Conservation (phyloP, 2,797 vertebrate species). For the Pteropus rufus region DNA sequence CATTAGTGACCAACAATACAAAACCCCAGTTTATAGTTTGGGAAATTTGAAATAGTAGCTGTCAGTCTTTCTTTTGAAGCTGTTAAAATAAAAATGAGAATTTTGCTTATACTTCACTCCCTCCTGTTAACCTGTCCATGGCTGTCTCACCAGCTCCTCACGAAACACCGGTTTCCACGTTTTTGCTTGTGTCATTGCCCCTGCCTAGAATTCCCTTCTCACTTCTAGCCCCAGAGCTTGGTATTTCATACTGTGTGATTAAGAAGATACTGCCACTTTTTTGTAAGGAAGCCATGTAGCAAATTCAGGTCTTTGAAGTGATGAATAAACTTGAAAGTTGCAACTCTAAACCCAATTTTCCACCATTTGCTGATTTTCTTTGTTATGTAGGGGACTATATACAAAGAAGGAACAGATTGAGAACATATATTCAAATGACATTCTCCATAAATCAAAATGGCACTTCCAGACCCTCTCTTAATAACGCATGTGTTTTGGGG, state of each 20-base stretch:
- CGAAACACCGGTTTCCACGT: not conserved
- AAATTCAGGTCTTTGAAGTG: not conserved
- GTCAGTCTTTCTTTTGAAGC: constrained; percentile 10
- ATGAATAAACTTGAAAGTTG: not conserved
- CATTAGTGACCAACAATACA: not conserved
- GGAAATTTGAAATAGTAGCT: not conserved
- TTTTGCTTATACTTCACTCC: not conserved
- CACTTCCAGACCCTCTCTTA: not conserved
- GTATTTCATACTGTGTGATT: not conserved
- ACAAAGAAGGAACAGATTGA: not conserved
- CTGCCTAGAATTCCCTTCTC: not conserved
- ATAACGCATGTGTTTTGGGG: not conserved
- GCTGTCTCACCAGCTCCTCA: not conserved
- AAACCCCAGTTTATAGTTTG: not conserved
- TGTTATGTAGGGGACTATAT: not conserved
- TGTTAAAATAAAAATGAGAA: constrained; percentile 3
- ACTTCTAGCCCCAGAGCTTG: not conserved
- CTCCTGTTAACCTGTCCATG: not conserved
- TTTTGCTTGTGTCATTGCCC: not conserved
- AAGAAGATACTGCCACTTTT: not conserved
- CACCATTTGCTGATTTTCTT: not conserved
- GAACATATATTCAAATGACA: not conserved
- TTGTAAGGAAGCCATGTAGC: not conserved
- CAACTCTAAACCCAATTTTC: not conserved
- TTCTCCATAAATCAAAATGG: not conserved